Percentiles rank a stretch among this genome's conserved stretches.
These are phyloP conservation scores for Hippocampus mohnikei DNA, from an alignment of 2,113 vertebrate genomes.

Conservation along the genomic window DNA sequence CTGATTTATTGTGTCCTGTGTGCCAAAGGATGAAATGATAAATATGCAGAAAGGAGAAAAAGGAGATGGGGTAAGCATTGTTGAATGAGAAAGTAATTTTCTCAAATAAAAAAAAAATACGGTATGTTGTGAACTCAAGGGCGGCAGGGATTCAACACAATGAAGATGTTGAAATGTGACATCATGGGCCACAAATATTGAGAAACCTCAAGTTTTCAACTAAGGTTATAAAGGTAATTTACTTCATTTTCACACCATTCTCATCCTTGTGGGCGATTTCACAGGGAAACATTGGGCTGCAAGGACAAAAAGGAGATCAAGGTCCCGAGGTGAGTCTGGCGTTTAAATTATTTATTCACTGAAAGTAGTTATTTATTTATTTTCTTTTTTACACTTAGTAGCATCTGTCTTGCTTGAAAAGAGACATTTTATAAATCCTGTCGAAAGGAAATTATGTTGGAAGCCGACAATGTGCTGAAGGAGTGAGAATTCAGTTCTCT, in stretches of 20 bases:
- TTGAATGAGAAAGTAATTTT: neutral
- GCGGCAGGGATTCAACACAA: slow-evolving; percentile 72
- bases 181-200: neutral
- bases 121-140: slow-evolving; percentile 22
- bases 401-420: slow-evolving; percentile 74
- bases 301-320: slow-evolving; percentile 78
- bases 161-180: slow-evolving; percentile 4
- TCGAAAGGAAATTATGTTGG: slow-evolving; percentile 60
- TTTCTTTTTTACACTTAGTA: slow-evolving; percentile 15
- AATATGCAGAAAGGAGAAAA: slow-evolving; percentile 78
- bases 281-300: slow-evolving; percentile 77
- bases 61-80: slow-evolving; percentile 79
- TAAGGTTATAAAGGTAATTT: neutral
- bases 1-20: slow-evolving; percentile 29
- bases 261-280: slow-evolving; percentile 58
- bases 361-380: no score
- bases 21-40: slow-evolving; percentile 58
- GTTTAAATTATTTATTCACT: neutral
- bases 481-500: slow-evolving; percentile 42
- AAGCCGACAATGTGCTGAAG: slow-evolving; percentile 59
- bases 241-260: neutral
- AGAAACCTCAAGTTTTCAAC: neutral
- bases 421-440: slow-evolving; percentile 70
- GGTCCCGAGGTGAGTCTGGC: slow-evolving; percentile 76
- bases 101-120: no score